Base-by-base conservation (phyloP, 2,113 vertebrate genomes). In the Crocuta crocuta region DNA sequence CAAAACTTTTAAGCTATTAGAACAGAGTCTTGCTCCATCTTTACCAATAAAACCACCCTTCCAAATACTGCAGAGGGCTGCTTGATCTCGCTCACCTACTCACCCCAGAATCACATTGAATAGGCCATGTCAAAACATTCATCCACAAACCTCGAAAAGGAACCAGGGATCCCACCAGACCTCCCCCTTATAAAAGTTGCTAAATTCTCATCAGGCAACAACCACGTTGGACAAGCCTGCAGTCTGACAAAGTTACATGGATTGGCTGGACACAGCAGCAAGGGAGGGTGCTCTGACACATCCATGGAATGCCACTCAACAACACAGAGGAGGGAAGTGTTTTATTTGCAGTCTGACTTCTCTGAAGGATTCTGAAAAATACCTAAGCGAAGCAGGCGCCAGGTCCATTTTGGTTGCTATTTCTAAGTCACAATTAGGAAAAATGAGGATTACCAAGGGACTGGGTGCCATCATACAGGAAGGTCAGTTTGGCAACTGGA, bases 251-350 rank as follows among this genome's bases (percentile, higher is more conserved):
- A 71, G 16, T 70, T 50, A 76, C 61, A 66, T 50, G 19, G n/a
- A 88, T 35, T 66, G n/a, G 58, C 7, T 48, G 15, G 31, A 45
- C 10, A 5, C 33, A 48, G 7, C 33, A 48, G 26, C 19, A 79
- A 87, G 23, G 55, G 8, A 73, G 11, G 10, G 23, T 0, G 0
- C 48, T n/a, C 23, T 33, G 4, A 31, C 28, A 11, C 61, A 50
- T n/a, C 28, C 45, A n/a, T 0, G 26, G 23, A 48, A 35, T 7
- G 23, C 28, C 4, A 0, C 39, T 58, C 28, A 5, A 5, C 19
- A 58, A n/a, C 31, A 26, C 28, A 0, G 28, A 76, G 28, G 4
- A 78, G 12, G 10, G 10, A 28, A 13, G 43, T 5, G 3, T 5
- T 48, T 82, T 31, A 79, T 45, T 74, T 19, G 10, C 92, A 95